Evolutionary conservation across 2,888 invertebrate species (phyloP), one percentile per base, ranked within the genome.

Genomic region (Isoperla grammatica): DNA sequence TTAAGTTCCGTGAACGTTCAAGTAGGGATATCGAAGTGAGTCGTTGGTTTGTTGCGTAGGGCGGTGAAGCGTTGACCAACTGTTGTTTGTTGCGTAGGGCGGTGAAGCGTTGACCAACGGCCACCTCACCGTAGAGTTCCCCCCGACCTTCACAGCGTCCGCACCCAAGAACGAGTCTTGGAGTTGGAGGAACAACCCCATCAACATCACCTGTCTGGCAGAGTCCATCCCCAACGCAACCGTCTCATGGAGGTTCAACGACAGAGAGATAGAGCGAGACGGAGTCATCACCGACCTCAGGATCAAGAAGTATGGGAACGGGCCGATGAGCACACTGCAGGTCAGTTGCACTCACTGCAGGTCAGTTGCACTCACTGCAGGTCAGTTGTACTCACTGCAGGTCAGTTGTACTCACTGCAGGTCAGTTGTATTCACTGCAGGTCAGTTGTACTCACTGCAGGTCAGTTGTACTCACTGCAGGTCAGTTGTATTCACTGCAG

Each of bases 151-250:
- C 70, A 85, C 83, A 45, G 81, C 85, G 37, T 78, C 83, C 40
- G 29, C 29, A 29, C 83, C 86, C 2, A 70, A 72, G 64, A 69
- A 69, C 13, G 88, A 90, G 0, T 82, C 86, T 0, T 93, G 88
- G 84, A 88, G 88, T 35, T 95, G 94, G 94, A 85, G 87, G 53
- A 80, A 83, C 42, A 82, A 82, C 67, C 85, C 87, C 1, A 90
- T 88, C 1, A 95, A 95, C 73, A 78, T 95, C 5, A 90, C 88
- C 61, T 95, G 95, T 71, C 79, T 90, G 48, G 92, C 93, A n/a
- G 89, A 91, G 74, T 78, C 81, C 20, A 84, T 95, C 68, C 95
- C 95, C 2, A 95, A 95, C 72, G 95, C 95, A 0, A 94, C 94
- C 6, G 91, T 95, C 67, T 84, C 85, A 70, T 95, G 94, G 94